A percentile compares a stretch with the other conserved stretches of the same genome.
Evolutionary conservation across 2,113 vertebrate species (phyloP).

Genomic region (Calyptommatus sinebrachiatus): DNA sequence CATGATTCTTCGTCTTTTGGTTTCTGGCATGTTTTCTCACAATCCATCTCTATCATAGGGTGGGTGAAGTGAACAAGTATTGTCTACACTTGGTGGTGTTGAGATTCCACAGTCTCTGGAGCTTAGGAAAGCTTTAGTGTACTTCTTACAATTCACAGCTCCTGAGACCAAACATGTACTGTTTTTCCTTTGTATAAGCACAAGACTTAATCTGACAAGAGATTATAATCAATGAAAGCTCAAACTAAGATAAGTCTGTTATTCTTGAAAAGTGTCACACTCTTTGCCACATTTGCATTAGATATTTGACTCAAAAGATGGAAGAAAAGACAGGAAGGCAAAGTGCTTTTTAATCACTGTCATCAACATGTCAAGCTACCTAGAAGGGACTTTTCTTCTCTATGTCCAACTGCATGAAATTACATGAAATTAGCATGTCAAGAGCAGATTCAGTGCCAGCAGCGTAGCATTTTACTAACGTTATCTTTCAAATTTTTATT

Average conservation of each 20-base stretch:
- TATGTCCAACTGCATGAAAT: not conserved
- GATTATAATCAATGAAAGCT: not conserved
- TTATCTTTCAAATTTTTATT: too few relatives aligned
- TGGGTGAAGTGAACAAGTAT: not conserved
- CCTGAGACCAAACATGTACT: not conserved
- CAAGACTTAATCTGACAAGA: not conserved
- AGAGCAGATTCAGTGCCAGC: not conserved
- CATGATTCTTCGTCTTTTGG: too few relatives aligned
- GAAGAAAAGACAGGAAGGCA: not conserved
- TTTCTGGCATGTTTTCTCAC: too few relatives aligned
- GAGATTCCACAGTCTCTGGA: not conserved
- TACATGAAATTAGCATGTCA: not conserved
- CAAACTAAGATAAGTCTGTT: not conserved
- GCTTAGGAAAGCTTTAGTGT: not conserved
- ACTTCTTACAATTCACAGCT: not conserved
- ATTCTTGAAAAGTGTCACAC: not conserved
- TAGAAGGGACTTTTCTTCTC: constrained; percentile 11
- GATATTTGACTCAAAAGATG: not conserved
- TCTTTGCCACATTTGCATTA: not conserved
- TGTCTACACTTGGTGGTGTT: too few relatives aligned
- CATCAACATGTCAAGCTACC: constrained; percentile 12
- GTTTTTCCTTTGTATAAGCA: not conserved
- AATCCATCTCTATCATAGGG: too few relatives aligned
- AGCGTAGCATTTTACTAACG: not conserved
- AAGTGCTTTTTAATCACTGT: not conserved